Evolutionary conservation across 2,113 vertebrate genomes (phyloP), one percentile per base, ranked within the genome.

Genomic region (Carollia perspicillata): DNA sequence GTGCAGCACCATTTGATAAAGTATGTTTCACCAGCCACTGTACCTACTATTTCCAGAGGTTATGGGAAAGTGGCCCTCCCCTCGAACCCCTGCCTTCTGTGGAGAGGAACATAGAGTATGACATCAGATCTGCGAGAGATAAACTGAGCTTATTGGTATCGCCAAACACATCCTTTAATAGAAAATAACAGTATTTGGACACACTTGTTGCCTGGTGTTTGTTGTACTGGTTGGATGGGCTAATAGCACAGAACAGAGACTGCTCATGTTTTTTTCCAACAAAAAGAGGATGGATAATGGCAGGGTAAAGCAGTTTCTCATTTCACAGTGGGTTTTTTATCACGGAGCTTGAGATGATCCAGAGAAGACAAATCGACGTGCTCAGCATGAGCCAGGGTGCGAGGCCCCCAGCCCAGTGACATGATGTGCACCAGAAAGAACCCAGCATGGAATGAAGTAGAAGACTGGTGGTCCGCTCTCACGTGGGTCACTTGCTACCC

Each of bases 1-100:
- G 9, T 42, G 81, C 95, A 66, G 81, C 47, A 37, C 80, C 78
- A n/a, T 77, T 95, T 86, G 88, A 55, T 89, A 94, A 85, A 96
- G 78, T 51, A 11, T 80, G 78, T 53, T 96, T 81, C 83, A 63
- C 3, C 8, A 51, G 37, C 69, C 63, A 44, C 91, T 86, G 79
- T 91, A 68, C 85, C 69, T 92, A 83, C 90, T 90, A 89, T 88
- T 96, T 96, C 60, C 90, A 96, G 53, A 84, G 18, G 71, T 35
- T 47, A 69, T 40, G 47, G 35, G 40, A 95, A 89, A 84, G 6
- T 8, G 4, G 3, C 65, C 47, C 8, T 63, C 53, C 10, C 12
- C 8, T 95, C 2, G 28, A 44, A 92, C 65, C 47, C n/a, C 71
- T 90, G 18, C 4, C 23, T 93, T 77, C 60, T 44, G 23, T 51